Conservation (phyloP, 2,888 invertebrate genomes). For the Hoplodrina ambigua region DNA sequence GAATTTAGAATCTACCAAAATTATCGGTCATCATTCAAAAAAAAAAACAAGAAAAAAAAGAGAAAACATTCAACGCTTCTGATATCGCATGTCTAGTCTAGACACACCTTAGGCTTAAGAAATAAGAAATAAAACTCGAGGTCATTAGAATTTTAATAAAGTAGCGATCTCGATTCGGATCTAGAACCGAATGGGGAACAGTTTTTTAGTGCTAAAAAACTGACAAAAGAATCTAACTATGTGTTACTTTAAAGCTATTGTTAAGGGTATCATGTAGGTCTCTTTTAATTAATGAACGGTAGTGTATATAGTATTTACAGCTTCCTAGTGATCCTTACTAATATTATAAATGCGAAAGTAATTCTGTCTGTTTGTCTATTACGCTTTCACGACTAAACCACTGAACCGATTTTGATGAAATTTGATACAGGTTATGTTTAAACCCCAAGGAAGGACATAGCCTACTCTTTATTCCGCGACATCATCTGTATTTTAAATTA, state of each 20-base stretch:
- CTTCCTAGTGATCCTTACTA: neutral
- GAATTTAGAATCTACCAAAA: neutral
- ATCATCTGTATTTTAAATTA: too few relatives aligned
- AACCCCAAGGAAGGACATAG: too few relatives aligned
- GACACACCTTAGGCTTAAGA: slow-evolving; percentile 10
- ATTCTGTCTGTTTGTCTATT: too few relatives aligned
- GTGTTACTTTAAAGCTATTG: slow-evolving; percentile 7
- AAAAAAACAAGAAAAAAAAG: neutral
- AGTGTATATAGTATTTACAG: neutral
- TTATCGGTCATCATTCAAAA: neutral
- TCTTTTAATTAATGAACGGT: slow-evolving; percentile 2
- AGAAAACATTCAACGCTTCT: neutral
- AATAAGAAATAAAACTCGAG: slow-evolving; percentile 35
- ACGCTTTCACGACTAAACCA: too few relatives aligned
- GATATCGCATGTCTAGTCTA: neutral
- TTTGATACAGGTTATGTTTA: too few relatives aligned
- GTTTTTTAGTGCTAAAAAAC: slow-evolving; percentile 47
- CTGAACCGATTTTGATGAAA: too few relatives aligned
- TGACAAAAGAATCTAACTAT: slow-evolving; percentile 29
- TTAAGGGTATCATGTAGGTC: neutral
- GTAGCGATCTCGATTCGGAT: slow-evolving; percentile 37
- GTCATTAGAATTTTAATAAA: slow-evolving; percentile 52
- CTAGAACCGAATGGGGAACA: slow-evolving; percentile 27
- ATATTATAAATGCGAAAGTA: too few relatives aligned
- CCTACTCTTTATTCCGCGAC: too few relatives aligned